Evolutionary conservation across 1,140 invertebrate genomes (phyloP).

Genomic region (Calephelis nemesis): DNA sequence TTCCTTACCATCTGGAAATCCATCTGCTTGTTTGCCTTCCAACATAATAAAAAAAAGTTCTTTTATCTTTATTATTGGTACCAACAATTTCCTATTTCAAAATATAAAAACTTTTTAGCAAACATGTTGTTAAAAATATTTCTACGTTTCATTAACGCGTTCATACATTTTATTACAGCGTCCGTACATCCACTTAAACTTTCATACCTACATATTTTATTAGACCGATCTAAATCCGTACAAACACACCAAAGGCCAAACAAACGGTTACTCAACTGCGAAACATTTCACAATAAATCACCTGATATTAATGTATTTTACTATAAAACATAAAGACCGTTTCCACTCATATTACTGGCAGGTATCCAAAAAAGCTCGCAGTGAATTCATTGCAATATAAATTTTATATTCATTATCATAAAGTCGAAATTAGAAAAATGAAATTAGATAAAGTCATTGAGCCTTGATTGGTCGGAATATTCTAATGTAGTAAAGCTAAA

Average conservation of each 20-base stretch:
- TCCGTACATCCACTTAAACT: too few relatives aligned
- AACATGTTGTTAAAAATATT: too few relatives aligned
- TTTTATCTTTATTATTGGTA: too few relatives aligned
- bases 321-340: slow-evolving; percentile 20
- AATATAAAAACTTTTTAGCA: too few relatives aligned
- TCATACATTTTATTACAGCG: too few relatives aligned
- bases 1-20: too few relatives aligned
- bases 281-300: slow-evolving; percentile 15
- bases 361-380: background rate
- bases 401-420: background rate
- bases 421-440: background rate
- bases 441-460: background rate
- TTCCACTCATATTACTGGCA: slow-evolving; percentile 23
- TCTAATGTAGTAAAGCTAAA: slow-evolving; percentile 4
- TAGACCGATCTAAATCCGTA: background rate
- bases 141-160: too few relatives aligned
- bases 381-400: background rate
- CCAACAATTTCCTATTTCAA: too few relatives aligned
- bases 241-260: background rate
- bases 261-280: background rate
- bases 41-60: too few relatives aligned
- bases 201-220: too few relatives aligned
- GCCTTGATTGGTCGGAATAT: slow-evolving; percentile 6
- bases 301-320: slow-evolving; percentile 10
- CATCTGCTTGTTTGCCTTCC: too few relatives aligned